phyloP scores from a whole-genome alignment of 2,888 invertebrate genomes.

The Tenthredo distinguenda region DNA sequence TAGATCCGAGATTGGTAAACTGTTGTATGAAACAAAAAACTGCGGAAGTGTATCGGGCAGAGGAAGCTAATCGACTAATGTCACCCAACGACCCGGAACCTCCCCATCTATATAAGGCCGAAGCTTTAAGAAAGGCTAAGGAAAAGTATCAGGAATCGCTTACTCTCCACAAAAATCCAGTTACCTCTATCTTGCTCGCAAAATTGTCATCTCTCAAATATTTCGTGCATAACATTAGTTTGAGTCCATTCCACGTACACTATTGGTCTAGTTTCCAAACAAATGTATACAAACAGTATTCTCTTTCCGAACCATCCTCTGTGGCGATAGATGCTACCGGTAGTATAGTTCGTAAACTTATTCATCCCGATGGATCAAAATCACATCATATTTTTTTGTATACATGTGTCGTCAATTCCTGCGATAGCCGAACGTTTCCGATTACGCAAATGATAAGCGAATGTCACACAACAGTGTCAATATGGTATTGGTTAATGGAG shows the following conservation, averaged over 20 bases:
- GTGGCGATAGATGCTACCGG: conserved; percentile 25
- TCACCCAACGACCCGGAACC: conserved; percentile 13
- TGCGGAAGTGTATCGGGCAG: conserved; percentile 45
- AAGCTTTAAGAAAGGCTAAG: conserved; percentile 20
- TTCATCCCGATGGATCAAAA: neutral
- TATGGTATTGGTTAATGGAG: conserved; percentile 2
- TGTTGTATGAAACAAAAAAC: conserved; percentile 27
- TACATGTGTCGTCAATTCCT: conserved; percentile 18
- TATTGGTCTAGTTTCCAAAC: conserved; percentile 58
- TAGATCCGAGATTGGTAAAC: conserved; percentile 32
- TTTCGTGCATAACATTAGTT: conserved; percentile 55
- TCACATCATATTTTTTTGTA: conserved; percentile 21
- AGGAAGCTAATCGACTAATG: conserved; percentile 47
- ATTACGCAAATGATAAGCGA: neutral
- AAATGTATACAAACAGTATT: conserved; percentile 50
- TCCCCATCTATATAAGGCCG: neutral
- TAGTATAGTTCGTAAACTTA: neutral
- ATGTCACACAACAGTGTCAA: neutral
- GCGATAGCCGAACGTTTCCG: neutral
- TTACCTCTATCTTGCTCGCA: conserved; percentile 35
- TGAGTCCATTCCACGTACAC: conserved; percentile 57
- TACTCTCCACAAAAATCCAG: conserved; percentile 49
- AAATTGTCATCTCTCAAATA: conserved; percentile 38
- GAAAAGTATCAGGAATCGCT: neutral
- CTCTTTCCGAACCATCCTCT: conserved; percentile 1